phyloP scores from a whole-genome alignment of 1,140 invertebrate genomes.

The Gonioctena quinquepunctata region DNA sequence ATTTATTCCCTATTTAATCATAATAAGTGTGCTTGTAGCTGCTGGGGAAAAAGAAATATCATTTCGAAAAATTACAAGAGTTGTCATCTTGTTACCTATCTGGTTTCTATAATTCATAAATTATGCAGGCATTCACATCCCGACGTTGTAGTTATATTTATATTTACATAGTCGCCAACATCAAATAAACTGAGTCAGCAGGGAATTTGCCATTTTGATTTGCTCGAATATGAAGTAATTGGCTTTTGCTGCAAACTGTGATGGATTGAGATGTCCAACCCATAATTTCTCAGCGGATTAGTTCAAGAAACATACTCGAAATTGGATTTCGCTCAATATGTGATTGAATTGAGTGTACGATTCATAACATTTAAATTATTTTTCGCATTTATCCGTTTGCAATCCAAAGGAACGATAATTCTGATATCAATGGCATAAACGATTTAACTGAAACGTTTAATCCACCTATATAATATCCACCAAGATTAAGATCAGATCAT shows the following conservation, averaged over 20 bases:
- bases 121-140: neutral
- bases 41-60: neutral
- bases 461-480: too few species aligned
- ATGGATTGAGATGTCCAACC: too few species aligned
- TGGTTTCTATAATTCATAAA: constrained; percentile 4
- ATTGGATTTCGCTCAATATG: too few species aligned
- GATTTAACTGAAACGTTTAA: too few species aligned
- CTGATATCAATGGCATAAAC: too few species aligned
- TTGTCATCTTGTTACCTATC: constrained; percentile 6
- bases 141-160: constrained; percentile 1
- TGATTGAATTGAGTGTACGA: too few species aligned
- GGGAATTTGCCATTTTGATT: constrained; percentile 6
- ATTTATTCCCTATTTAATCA: neutral
- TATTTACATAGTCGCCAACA: constrained; percentile 3
- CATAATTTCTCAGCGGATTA: too few species aligned
- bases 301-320: too few species aligned
- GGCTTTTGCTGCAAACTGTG: neutral
- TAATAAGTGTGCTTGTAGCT: constrained; percentile 1
- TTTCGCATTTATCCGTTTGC: too few species aligned
- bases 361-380: too few species aligned
- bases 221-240: neutral
- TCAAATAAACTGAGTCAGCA: neutral
- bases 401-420: too few species aligned
- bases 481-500: too few species aligned
- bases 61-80: neutral